Evolutionary conservation across 2,113 vertebrate genomes (phyloP).

Genomic region (Bettongia penicillata): DNA sequence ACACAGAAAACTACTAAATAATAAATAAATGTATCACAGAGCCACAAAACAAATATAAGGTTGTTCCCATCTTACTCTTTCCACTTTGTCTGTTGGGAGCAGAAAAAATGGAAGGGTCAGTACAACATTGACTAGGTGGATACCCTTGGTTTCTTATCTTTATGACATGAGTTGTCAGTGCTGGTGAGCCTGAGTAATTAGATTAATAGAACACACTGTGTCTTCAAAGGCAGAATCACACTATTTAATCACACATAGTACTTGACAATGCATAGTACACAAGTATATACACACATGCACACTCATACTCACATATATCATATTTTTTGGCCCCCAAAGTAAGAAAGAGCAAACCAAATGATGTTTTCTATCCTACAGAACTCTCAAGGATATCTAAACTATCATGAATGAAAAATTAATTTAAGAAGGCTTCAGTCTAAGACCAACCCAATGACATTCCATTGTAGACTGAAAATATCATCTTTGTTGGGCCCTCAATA

Average conservation of each 20-base stretch:
- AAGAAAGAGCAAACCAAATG: slow-evolving; percentile 75
- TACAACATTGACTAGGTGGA: neutral
- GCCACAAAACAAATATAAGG: neutral
- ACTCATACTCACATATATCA: slow-evolving; percentile 18
- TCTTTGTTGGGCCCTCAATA: slow-evolving; percentile 62
- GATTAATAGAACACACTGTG: neutral
- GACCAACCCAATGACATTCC: slow-evolving; percentile 73
- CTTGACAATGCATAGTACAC: slow-evolving; percentile 35
- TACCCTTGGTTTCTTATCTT: neutral
- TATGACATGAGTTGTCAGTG: neutral
- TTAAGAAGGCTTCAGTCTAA: slow-evolving; percentile 58
- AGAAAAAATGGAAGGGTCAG: neutral
- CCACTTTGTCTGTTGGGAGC: neutral
- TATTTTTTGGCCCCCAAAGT: slow-evolving; percentile 57
- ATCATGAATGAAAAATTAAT: slow-evolving; percentile 60
- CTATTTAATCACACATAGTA: neutral
- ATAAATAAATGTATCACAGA: neutral
- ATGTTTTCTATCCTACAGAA: slow-evolving; percentile 71
- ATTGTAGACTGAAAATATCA: slow-evolving; percentile 70
- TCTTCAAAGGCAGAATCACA: neutral
- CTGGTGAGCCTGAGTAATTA: neutral
- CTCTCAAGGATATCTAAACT: slow-evolving; percentile 73
- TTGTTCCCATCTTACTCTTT: neutral
- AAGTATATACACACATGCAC: neutral
- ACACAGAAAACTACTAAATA: neutral